A percentile compares a stretch with the other conserved stretches of the same genome.
phyloP scores from a whole-genome alignment of 2,888 invertebrate species.

The Sphaerophoria rueppellii region DNA sequence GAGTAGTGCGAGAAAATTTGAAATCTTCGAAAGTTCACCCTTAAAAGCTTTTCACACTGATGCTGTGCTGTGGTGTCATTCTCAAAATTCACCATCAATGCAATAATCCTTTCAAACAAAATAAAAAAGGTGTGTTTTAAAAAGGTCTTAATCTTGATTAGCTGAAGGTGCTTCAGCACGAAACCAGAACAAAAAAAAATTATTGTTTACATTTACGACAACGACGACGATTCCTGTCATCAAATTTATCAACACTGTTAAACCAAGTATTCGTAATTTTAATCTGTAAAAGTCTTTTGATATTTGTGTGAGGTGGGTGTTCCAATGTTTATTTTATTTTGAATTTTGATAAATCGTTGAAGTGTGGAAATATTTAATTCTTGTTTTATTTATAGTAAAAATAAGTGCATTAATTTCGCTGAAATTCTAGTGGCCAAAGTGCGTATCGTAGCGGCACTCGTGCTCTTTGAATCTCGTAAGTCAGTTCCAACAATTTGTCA shows the following conservation, averaged over 20 bases:
- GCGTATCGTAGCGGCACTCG: background rate
- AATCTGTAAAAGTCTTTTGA: slow-evolving; percentile 14
- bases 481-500: background rate
- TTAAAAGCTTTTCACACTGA: slow-evolving; percentile 54
- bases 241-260: background rate
- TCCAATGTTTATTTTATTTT: slow-evolving; percentile 10
- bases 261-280: background rate
- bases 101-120: slow-evolving; percentile 33
- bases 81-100: slow-evolving; percentile 55
- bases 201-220: slow-evolving; percentile 59
- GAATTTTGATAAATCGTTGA: slow-evolving; percentile 2
- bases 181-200: too few species aligned
- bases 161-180: slow-evolving; percentile 7
- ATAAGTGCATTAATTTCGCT: slow-evolving; percentile 25
- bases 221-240: slow-evolving; percentile 7
- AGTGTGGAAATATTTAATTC: slow-evolving; percentile 30
- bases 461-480: slow-evolving; percentile 24
- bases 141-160: slow-evolving; percentile 37
- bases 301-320: slow-evolving; percentile 44
- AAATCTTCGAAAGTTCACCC: slow-evolving; percentile 52
- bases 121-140: slow-evolving; percentile 4
- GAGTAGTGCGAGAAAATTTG: slow-evolving; percentile 5
- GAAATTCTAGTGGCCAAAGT: slow-evolving; percentile 2
- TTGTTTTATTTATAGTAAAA: slow-evolving; percentile 41
- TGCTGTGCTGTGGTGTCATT: slow-evolving; percentile 19